phyloP scores from a whole-genome alignment of 2,797 vertebrate species.

The Lepilemur septentrionalis region DNA sequence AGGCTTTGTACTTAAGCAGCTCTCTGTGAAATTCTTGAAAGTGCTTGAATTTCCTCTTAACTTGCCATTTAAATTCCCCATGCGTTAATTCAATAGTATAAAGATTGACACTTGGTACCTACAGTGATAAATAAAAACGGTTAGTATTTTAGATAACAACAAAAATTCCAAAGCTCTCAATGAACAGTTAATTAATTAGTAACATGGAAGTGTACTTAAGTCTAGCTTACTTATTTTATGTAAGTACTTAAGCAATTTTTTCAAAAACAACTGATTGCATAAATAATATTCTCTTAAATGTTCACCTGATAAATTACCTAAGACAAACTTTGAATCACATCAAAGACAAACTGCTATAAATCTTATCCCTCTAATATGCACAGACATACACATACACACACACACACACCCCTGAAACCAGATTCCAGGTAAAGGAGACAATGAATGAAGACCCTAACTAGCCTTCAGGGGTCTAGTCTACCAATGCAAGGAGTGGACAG shows the following conservation, averaged over 20 bases:
- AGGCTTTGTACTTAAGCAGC: slow-evolving; percentile 95
- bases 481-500: background rate
- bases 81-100: slow-evolving; percentile 96
- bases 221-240: background rate
- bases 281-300: slow-evolving; percentile 8
- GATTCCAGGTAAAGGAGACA: background rate
- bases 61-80: slow-evolving; percentile 95
- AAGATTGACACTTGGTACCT: slow-evolving; percentile 86
- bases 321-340: slow-evolving; percentile 1
- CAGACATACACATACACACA: background rate
- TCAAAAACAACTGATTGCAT: background rate
- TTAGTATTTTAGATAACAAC: slow-evolving; percentile 8
- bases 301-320: background rate
- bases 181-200: background rate
- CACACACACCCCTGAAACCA: background rate
- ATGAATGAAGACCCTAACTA: background rate
- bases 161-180: slow-evolving; percentile 8
- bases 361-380: background rate
- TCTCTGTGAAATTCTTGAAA: slow-evolving; percentile 97
- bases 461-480: too few relatives aligned
- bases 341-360: background rate
- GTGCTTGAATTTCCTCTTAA: slow-evolving; percentile 98
- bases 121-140: background rate
- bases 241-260: slow-evolving; percentile 6
- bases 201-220: background rate